Evolutionary conservation across 2,888 invertebrate species (phyloP).

Genomic region (Gastrophysa polygoni): DNA sequence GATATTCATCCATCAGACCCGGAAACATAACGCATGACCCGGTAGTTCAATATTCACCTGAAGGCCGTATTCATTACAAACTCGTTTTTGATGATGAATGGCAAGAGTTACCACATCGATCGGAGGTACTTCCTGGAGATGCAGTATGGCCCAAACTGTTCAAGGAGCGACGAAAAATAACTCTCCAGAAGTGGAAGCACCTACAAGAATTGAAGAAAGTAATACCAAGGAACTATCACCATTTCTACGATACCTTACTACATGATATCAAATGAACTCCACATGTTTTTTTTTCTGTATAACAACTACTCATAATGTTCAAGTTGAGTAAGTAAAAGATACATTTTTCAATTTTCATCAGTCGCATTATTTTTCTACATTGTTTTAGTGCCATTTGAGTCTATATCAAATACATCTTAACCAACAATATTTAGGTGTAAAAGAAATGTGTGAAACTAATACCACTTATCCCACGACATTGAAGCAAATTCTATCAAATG

Average conservation of each 20-base stretch:
- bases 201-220: slow-evolving; percentile 1
- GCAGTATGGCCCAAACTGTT: not conserved
- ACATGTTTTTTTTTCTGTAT: not conserved
- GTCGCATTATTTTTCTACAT: not conserved
- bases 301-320: not conserved
- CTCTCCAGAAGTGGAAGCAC: slow-evolving; percentile 1
- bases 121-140: slow-evolving; percentile 1
- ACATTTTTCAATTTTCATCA: not conserved
- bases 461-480: too few species aligned
- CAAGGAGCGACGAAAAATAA: not conserved
- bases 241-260: slow-evolving; percentile 15
- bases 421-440: not conserved
- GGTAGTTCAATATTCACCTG: slow-evolving; percentile 2
- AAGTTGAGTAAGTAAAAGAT: not conserved
- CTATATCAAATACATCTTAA: not conserved
- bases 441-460: not conserved
- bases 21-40: not conserved
- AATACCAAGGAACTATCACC: not conserved
- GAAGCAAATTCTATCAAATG: too few species aligned
- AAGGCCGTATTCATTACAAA: not conserved
- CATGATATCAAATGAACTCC: not conserved
- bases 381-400: not conserved
- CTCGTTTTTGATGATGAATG: slow-evolving; percentile 6
- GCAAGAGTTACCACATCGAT: not conserved
- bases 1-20: slow-evolving; percentile 3